phyloP scores from a whole-genome alignment of 2,113 vertebrate genomes.

The Parus major region DNA sequence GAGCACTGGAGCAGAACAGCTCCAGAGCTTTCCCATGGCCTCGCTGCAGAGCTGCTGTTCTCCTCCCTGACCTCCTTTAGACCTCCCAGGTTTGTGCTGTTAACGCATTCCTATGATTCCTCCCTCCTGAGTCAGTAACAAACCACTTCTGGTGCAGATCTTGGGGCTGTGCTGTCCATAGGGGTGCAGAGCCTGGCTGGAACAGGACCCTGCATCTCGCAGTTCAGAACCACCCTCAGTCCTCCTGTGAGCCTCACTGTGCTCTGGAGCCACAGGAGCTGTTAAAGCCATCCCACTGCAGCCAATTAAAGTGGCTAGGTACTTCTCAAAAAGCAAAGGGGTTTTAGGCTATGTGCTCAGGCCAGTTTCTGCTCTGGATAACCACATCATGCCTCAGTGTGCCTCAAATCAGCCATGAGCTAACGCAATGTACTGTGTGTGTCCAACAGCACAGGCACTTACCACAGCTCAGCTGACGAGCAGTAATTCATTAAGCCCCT shows the following conservation, averaged over 20 bases:
- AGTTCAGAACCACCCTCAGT: not conserved
- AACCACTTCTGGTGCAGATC: not conserved
- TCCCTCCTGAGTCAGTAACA: not conserved
- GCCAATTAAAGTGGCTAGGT: not conserved
- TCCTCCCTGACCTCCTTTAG: not conserved
- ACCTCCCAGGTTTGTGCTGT: conserved; percentile 15
- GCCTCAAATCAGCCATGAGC: conserved; percentile 1
- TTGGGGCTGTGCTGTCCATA: not conserved
- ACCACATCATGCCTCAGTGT: conserved; percentile 11
- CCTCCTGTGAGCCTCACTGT: not conserved
- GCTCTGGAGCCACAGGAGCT: not conserved
- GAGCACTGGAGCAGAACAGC: not conserved
- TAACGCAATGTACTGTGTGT: not conserved
- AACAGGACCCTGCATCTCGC: fast-evolving
- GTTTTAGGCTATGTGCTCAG: not conserved
- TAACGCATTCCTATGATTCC: not conserved
- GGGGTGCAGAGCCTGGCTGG: not conserved
- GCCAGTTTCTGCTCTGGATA: conserved; percentile 16
- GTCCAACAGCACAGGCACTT: not conserved
- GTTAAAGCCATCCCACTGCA: not conserved
- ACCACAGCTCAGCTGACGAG: not conserved
- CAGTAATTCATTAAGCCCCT: conserved; percentile 40
- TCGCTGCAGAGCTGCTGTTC: not conserved
- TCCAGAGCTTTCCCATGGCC: not conserved
- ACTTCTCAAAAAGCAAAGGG: not conserved